Evolutionary conservation across 1,140 invertebrate genomes (phyloP).

Genomic region (Panulirus ornatus): DNA sequence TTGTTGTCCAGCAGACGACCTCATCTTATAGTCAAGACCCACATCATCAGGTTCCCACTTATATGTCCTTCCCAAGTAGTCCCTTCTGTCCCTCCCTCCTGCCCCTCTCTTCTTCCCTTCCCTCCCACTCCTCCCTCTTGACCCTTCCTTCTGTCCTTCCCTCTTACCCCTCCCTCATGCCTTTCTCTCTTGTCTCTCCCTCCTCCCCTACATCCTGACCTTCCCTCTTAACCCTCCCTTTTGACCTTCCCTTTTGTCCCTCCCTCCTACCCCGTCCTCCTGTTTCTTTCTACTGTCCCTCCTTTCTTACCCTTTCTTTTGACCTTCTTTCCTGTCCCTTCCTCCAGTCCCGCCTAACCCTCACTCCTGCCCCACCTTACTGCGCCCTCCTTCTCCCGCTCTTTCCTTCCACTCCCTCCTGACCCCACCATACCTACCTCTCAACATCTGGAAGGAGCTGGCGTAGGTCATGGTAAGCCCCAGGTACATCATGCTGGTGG

Average conservation of each 20-base stretch:
- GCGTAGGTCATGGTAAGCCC: conserved; percentile 93
- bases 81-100: no score
- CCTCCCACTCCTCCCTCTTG: background rate
- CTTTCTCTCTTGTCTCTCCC: background rate
- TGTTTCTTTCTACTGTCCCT: background rate
- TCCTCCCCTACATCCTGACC: background rate
- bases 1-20: no score
- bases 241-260: background rate
- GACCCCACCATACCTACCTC: conserved; percentile 81
- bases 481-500: conserved; percentile 81
- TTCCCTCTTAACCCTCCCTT: no score
- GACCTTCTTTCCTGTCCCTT: background rate
- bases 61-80: no score
- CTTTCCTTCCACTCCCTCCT: no score
- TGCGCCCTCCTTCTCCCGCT: no score
- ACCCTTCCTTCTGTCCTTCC: background rate
- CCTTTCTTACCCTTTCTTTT: background rate
- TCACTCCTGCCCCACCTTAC: no score
- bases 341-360: no score
- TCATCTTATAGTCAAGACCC: no score
- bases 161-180: background rate
- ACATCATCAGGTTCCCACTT: no score
- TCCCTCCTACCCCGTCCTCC: background rate
- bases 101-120: background rate
- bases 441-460: conserved; percentile 97